These are phyloP conservation scores for Nasonovia ribisnigri DNA, from an alignment of 2,888 invertebrate species.

Conservation along the genomic window DNA sequence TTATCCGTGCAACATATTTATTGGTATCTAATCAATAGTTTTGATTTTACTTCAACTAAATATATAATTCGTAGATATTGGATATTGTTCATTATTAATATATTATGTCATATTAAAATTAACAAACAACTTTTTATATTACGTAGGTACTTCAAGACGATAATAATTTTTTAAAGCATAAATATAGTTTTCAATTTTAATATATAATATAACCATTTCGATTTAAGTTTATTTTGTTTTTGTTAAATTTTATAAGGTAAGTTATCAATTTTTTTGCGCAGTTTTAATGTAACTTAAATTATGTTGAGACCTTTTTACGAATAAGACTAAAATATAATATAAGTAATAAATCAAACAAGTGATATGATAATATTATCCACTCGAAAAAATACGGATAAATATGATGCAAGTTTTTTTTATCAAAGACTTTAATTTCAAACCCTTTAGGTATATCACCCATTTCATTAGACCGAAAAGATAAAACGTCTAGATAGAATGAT, in stretches of 20 bases:
- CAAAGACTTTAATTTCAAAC: conserved; percentile 9
- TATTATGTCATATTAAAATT: neutral
- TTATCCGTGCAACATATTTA: neutral
- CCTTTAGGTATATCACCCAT: conserved; percentile 9
- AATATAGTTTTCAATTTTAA: neutral
- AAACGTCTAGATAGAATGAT: neutral
- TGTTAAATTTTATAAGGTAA: neutral
- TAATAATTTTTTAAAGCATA: neutral
- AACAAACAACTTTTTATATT: neutral
- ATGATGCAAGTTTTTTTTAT: neutral
- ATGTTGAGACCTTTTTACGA: neutral
- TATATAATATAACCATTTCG: neutral
- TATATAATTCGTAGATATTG: neutral
- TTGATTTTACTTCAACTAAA: neutral
- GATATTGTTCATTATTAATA: neutral
- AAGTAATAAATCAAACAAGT: neutral
- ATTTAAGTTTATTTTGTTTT: neutral
- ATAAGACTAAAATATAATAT: neutral
- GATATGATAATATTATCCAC: neutral
- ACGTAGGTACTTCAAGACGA: neutral
- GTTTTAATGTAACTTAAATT: neutral
- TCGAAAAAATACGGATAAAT: neutral
- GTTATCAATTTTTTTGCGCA: neutral
- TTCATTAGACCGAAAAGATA: conserved; percentile 45
- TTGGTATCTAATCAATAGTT: neutral